These are phyloP conservation scores for Paralvinella palmiformis DNA, from an alignment of 1,140 invertebrate species.

Conservation along the genomic window DNA sequence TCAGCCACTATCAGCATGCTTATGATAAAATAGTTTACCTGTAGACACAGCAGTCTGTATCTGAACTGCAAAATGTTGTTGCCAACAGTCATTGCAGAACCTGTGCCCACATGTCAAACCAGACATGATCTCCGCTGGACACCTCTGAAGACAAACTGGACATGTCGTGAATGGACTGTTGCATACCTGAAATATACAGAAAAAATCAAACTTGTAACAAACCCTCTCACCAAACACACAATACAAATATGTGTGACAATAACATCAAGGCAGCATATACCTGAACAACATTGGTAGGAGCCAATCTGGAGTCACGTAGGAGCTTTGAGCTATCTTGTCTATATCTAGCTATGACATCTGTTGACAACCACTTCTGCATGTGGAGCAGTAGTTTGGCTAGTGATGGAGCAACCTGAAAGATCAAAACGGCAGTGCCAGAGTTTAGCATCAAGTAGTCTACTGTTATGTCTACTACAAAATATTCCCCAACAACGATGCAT, in stretches of 20 bases:
- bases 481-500: no score
- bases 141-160: slow-evolving; percentile 58
- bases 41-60: slow-evolving; percentile 78
- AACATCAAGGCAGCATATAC: no score
- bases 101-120: slow-evolving; percentile 80
- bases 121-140: slow-evolving; percentile 61
- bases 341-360: slow-evolving; percentile 58
- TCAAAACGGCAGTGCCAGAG: slow-evolving; percentile 19
- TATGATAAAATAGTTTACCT: slow-evolving; percentile 56
- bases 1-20: no score
- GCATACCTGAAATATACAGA: no score
- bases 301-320: slow-evolving; percentile 73
- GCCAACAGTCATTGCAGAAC: slow-evolving; percentile 94
- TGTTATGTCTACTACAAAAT: no score
- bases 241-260: no score
- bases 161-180: no score
- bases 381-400: slow-evolving; percentile 86
- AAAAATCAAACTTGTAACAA: no score
- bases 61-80: slow-evolving; percentile 90
- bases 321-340: slow-evolving; percentile 55
- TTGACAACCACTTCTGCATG: slow-evolving; percentile 77
- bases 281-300: no score
- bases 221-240: no score
- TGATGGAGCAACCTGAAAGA: slow-evolving; percentile 72
- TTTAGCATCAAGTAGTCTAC: no score